phyloP scores from a whole-genome alignment of 2,113 vertebrate species.

The Speoplatyrhinus poulsoni region DNA sequence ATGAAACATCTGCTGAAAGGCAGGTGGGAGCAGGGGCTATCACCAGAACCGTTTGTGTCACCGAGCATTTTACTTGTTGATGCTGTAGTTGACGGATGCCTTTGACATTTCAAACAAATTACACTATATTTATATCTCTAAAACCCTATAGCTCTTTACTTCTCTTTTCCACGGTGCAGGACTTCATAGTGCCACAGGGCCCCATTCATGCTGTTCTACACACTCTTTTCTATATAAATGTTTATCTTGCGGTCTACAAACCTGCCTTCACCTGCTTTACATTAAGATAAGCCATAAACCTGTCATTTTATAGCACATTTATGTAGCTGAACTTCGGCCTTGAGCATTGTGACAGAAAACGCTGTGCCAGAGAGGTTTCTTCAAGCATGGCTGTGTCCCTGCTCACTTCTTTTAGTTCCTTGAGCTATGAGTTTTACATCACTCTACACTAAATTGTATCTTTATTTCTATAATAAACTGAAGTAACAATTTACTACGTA shows the following conservation, averaged over 20 bases:
- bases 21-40: no score
- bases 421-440: conserved; percentile 8
- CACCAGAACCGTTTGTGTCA: no score
- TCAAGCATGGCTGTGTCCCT: conserved; percentile 53
- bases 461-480: no score
- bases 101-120: no score
- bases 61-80: no score
- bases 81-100: no score
- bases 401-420: conserved; percentile 21
- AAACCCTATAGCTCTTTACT: no score
- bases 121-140: background rate
- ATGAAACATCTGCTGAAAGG: no score
- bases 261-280: conserved; percentile 49
- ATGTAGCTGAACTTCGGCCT: conserved; percentile 47
- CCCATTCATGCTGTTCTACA: conserved; percentile 26
- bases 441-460: no score
- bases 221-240: conserved; percentile 34
- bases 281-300: conserved; percentile 58
- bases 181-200: conserved; percentile 35
- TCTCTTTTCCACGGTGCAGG: background rate
- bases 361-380: conserved; percentile 42
- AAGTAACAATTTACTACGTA: no score
- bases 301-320: conserved; percentile 45
- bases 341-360: conserved; percentile 47
- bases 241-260: conserved; percentile 33